Evolutionary conservation across 1,140 invertebrate genomes (phyloP).

Genomic region (Parasteatoda tepidariorum): DNA sequence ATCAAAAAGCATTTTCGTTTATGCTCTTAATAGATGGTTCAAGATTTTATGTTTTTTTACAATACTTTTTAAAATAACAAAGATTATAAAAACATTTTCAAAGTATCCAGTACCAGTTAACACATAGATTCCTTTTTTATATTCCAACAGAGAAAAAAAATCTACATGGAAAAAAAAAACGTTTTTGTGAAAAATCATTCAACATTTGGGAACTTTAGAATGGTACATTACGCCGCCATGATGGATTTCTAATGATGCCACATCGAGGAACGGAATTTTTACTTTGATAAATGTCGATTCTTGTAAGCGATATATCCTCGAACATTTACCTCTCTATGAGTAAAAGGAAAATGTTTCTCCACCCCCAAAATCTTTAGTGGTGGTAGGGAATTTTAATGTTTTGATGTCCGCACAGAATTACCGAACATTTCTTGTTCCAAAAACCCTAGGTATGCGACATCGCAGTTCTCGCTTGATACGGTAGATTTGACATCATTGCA

Average conservation of each 20-base stretch:
- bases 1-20: no score
- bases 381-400: constrained; percentile 58
- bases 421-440: constrained; percentile 9
- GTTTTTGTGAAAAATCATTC: constrained; percentile 44
- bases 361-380: background rate
- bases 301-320: constrained; percentile 36
- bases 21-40: no score
- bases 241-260: constrained; percentile 61
- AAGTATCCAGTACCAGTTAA: no score
- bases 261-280: constrained; percentile 50
- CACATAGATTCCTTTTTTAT: no score
- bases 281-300: constrained; percentile 57
- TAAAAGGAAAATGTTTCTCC: constrained; percentile 37
- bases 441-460: constrained; percentile 40
- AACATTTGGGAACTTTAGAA: constrained; percentile 42
- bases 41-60: no score
- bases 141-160: no score
- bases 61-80: no score
- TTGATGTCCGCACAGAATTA: constrained; percentile 50
- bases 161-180: no score
- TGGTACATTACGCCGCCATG: constrained; percentile 54
- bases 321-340: constrained; percentile 21
- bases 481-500: constrained; percentile 59
- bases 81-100: no score
- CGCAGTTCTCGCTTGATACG: constrained; percentile 15